A percentile compares a stretch with the other conserved stretches of the same genome.
These are phyloP conservation scores for Phlogophora meticulosa DNA, from an alignment of 2,888 invertebrate genomes.

Conservation along the genomic window DNA sequence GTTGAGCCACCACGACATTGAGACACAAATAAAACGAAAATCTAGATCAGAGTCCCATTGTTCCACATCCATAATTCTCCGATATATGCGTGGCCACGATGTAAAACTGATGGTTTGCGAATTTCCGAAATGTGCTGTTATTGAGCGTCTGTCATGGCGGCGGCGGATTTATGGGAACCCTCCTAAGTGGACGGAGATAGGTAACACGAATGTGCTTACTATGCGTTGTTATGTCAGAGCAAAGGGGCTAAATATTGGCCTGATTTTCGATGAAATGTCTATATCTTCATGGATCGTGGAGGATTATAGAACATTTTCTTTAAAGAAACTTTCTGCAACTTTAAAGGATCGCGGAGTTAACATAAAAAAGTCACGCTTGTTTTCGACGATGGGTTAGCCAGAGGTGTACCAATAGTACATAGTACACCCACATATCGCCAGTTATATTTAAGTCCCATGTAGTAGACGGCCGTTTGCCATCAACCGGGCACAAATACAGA, in stretches of 20 bases:
- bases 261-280: neutral
- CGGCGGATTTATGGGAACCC: constrained; percentile 53
- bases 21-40: constrained; percentile 10
- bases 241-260: neutral
- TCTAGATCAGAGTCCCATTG: neutral
- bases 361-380: too few species aligned
- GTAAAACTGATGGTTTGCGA: constrained; percentile 32
- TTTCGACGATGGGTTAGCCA: too few species aligned
- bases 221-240: constrained; percentile 4
- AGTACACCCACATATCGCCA: too few species aligned
- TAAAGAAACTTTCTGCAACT: too few species aligned
- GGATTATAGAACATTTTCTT: too few species aligned
- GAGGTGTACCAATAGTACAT: too few species aligned
- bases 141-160: constrained; percentile 30
- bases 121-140: constrained; percentile 16
- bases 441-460: too few species aligned
- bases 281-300: too few species aligned
- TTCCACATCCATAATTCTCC: constrained; percentile 28
- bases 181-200: constrained; percentile 31
- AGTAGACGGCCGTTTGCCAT: too few species aligned
- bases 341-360: too few species aligned
- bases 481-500: too few species aligned
- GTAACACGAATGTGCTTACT: constrained; percentile 29
- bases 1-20: too few species aligned
- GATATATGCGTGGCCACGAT: constrained; percentile 23